Percentiles rank a stretch among this genome's conserved stretches.
Conservation (phyloP, 2,113 vertebrate species). For the Phocoena phocoena region DNA sequence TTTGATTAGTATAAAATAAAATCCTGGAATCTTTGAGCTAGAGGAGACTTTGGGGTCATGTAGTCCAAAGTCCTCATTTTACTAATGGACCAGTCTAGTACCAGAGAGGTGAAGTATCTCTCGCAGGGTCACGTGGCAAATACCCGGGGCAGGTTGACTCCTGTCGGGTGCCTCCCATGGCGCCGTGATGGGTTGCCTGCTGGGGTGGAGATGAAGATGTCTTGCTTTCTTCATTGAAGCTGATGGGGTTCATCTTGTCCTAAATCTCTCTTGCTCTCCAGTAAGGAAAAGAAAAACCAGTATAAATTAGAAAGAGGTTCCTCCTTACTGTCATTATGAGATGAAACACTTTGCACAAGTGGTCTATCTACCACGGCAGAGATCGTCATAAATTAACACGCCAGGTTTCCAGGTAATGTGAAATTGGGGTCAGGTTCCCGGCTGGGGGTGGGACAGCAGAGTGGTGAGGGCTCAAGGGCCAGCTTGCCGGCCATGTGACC, state of each 20-base stretch:
- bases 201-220: background rate
- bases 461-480: background rate
- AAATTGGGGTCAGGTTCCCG: background rate
- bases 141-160: background rate
- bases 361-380: background rate
- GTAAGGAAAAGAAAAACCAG: too few relatives aligned
- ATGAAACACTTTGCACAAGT: background rate
- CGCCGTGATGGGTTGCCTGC: rapidly evolving
- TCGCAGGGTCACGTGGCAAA: background rate
- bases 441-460: background rate
- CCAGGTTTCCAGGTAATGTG: background rate
- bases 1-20: background rate
- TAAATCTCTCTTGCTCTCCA: background rate
- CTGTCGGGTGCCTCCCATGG: rapidly evolving
- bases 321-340: background rate
- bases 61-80: background rate
- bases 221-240: background rate
- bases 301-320: background rate
- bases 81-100: background rate
- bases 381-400: rapidly evolving
- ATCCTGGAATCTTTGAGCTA: background rate
- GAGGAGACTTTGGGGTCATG: background rate
- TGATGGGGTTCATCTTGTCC: background rate
- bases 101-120: background rate
- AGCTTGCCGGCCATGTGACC: background rate